phyloP scores from a whole-genome alignment of 2,888 invertebrate species.

The Trachelus troglodyta region DNA sequence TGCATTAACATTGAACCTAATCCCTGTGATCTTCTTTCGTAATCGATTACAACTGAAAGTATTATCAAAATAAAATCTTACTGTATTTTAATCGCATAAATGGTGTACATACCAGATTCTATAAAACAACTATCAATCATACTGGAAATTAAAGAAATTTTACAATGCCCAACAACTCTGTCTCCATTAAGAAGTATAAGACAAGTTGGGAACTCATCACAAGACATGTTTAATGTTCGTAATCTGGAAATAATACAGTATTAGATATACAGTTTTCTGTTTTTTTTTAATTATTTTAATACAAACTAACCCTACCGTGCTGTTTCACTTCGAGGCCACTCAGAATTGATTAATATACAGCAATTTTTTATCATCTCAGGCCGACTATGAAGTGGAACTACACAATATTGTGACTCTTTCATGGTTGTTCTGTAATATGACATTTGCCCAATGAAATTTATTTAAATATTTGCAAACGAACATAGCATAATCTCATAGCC shows the following conservation, averaged over 20 bases:
- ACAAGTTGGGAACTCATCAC: conserved; percentile 36
- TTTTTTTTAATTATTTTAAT: conserved; percentile 19
- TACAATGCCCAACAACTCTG: conserved; percentile 81
- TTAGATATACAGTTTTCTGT: conserved; percentile 48
- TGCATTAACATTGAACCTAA: conserved; percentile 81
- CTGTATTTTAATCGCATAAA: not conserved
- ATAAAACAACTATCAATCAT: conserved; percentile 73
- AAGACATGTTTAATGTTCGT: conserved; percentile 23
- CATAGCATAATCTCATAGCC: not conserved
- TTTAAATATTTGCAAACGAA: not conserved
- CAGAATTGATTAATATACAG: conserved; percentile 83
- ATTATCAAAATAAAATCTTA: conserved; percentile 2
- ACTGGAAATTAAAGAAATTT: conserved; percentile 79
- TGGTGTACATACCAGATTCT: not conserved
- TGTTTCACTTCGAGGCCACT: conserved; percentile 87
- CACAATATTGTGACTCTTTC: conserved; percentile 56
- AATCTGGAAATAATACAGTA: conserved; percentile 47
- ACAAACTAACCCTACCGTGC: conserved; percentile 69
- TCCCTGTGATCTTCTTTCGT: conserved; percentile 78
- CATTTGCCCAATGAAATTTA: not conserved
- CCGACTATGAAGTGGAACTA: conserved; percentile 79
- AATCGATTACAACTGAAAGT: conserved; percentile 77
- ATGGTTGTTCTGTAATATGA: conserved; percentile 44
- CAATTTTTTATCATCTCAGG: conserved; percentile 79
- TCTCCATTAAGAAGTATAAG: conserved; percentile 68